Evolutionary conservation across 2,888 invertebrate genomes (phyloP), one percentile per base, ranked within the genome.

Genomic region (Unio pictorum): DNA sequence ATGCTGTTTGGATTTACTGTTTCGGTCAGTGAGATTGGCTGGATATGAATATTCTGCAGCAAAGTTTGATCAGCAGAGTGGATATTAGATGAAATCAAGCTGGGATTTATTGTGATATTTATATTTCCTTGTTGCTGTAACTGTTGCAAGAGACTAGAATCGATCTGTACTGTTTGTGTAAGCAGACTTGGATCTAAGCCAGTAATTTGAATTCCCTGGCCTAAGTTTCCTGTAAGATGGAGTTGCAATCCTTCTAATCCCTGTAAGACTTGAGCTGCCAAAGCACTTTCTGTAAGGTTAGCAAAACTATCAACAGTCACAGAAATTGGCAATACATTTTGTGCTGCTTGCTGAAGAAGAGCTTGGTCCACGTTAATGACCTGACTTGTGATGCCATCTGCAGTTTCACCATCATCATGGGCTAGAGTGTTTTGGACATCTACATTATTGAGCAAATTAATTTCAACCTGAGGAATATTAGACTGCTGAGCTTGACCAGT

Each of bases 111-210:
- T 60, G 89, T 87, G 55, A 90, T 86, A 73, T 87, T 89, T 26
- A 89, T 74, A 79, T 88, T 89, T 30, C 89, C 88, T 61, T 87
- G 86, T 67, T 86, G 85, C 73, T 90, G 90, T 67, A 91, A 79
- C 78, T 90, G 91, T 75, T 91, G 91, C 54, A 91, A 79, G 15
- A 92, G 80, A 58, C 88, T 86, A 15, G 92, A 91, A 71, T 92
- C 91, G 11, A 92, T 90, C 73, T 91, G 91, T 6, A 91, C 77
- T 4, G 90, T 84, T 80, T 92, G 92, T 20, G 85, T 79, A 45
- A 89, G 73, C 65, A 88, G 66, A 61, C 74, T 82, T 28, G 91
- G 84, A 74, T 91, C 91, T 2, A 91, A 80, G 0, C 90, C 89
- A 1, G 89, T 80, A 30, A 91, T 87, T 72, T 90, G 90, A 60